Evolutionary conservation across 2,888 invertebrate species (phyloP).

Genomic region (Eupithecia abbreviata): DNA sequence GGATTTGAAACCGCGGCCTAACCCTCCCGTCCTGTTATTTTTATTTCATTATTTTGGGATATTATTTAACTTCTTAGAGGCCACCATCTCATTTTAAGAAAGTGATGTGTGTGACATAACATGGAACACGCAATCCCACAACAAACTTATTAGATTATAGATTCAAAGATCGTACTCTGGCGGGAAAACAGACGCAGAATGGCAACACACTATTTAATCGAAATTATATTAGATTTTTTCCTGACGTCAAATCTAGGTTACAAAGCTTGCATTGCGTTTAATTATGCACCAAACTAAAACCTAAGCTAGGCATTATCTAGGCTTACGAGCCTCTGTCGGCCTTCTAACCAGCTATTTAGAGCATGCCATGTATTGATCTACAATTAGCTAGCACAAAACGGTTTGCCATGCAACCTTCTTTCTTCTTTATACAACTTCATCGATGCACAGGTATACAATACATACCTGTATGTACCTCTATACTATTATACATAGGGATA

Average conservation of each 20-base stretch:
- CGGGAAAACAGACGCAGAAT: too few species aligned
- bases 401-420: slow-evolving; percentile 10
- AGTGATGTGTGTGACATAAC: too few species aligned
- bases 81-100: too few species aligned
- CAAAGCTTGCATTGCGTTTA: neutral
- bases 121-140: too few species aligned
- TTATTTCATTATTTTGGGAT: too few species aligned
- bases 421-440: slow-evolving; percentile 1
- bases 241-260: neutral
- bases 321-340: neutral
- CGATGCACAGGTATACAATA: neutral
- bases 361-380: slow-evolving; percentile 30
- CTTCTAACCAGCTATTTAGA: slow-evolving; percentile 10
- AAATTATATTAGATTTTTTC: neutral
- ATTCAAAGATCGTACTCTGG: too few species aligned
- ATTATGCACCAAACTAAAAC: slow-evolving; percentile 1
- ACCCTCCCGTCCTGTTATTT: too few species aligned
- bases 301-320: neutral
- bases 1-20: too few species aligned
- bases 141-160: too few species aligned
- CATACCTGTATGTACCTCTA: neutral
- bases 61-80: too few species aligned
- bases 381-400: slow-evolving; percentile 21
- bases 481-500: slow-evolving; percentile 33
- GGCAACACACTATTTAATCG: neutral